A percentile compares a stretch with the other conserved stretches of the same genome.
Conservation (phyloP, 1,140 invertebrate species). For the Telenomus remus region DNA sequence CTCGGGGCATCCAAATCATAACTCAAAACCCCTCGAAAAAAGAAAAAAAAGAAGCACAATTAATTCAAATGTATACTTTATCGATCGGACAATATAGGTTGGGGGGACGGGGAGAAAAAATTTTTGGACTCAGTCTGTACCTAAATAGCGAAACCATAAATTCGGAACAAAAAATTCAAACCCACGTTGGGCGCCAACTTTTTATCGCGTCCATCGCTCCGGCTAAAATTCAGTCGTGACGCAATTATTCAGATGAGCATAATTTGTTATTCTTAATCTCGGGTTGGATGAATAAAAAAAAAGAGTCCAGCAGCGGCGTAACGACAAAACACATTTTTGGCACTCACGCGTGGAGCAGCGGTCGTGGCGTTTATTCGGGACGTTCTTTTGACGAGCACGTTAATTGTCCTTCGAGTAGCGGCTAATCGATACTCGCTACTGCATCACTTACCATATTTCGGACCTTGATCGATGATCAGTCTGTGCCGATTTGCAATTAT, state of each 20-base stretch:
- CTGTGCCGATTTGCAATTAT: constrained; percentile 69
- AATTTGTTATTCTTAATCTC: constrained; percentile 30
- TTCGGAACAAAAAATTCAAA: constrained; percentile 10
- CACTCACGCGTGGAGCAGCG: constrained; percentile 2
- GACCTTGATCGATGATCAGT: constrained; percentile 67
- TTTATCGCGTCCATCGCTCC: constrained; percentile 21
- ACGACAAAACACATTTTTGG: constrained; percentile 10
- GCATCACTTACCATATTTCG: constrained; percentile 64
- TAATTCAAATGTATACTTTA: constrained; percentile 6
- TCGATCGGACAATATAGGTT: not conserved
- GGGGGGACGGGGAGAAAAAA: not conserved
- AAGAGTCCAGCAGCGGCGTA: not conserved
- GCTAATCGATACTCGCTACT: constrained; percentile 62
- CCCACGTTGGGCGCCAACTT: constrained; percentile 16
- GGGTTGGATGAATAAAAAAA: not conserved
- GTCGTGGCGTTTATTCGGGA: constrained; percentile 24
- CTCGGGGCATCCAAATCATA: no score
- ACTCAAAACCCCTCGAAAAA: no score
- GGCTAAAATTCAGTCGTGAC: constrained; percentile 7
- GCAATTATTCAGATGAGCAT: constrained; percentile 25
- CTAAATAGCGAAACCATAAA: constrained; percentile 9
- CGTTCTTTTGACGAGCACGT: constrained; percentile 57
- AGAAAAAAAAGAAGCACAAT: constrained; percentile 1
- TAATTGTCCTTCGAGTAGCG: constrained; percentile 60
- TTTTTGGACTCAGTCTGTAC: not conserved